Evolutionary conservation across 2,888 invertebrate genomes (phyloP).

Genomic region (Drosophila phalerata): DNA sequence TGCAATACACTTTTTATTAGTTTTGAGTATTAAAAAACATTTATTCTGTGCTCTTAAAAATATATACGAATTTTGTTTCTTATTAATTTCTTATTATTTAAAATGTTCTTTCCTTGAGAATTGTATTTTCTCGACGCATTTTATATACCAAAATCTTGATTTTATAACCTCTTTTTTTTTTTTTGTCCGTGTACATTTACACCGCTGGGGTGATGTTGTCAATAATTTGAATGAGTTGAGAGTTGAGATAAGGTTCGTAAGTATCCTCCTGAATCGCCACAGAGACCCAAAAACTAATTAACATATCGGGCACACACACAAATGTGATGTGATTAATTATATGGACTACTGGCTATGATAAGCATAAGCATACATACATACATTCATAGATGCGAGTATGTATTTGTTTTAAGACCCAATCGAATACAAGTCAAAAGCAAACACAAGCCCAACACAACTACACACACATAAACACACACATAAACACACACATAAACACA

Average conservation of each 20-base stretch:
- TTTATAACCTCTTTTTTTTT: no score
- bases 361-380: slow-evolving; percentile 12
- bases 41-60: no score
- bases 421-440: slow-evolving; percentile 23
- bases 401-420: slow-evolving; percentile 19
- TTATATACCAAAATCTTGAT: no score
- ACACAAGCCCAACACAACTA: slow-evolving; percentile 14
- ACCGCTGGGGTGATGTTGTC: slow-evolving; percentile 1
- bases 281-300: slow-evolving; percentile 26
- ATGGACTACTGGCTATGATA: slow-evolving; percentile 37
- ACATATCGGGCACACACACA: slow-evolving; percentile 28
- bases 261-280: background rate
- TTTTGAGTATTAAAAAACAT: no score
- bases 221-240: slow-evolving; percentile 2
- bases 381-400: background rate
- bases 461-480: no score
- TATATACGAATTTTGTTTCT: no score
- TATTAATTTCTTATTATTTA: no score
- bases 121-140: no score
- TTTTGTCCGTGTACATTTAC: no score
- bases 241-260: slow-evolving; percentile 5
- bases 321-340: slow-evolving; percentile 56
- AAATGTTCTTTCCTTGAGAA: no score
- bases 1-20: no score
- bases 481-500: background rate